phyloP scores from a whole-genome alignment of 2,113 vertebrate genomes.

The Cyanocitta stelleri region DNA sequence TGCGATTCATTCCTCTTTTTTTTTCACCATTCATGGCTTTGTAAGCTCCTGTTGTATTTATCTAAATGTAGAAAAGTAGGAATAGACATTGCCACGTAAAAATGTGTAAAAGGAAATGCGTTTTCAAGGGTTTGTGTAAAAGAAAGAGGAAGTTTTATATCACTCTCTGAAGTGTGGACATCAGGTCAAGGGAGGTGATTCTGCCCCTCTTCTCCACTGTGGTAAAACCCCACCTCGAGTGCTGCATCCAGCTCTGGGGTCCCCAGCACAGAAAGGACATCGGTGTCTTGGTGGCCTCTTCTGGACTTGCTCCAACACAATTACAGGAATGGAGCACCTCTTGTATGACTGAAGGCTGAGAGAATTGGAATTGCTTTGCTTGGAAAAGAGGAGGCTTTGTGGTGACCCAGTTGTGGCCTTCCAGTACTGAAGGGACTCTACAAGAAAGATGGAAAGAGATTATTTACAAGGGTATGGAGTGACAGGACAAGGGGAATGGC shows the following conservation, averaged over 20 bases:
- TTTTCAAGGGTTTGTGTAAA: not conserved
- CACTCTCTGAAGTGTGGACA: not conserved
- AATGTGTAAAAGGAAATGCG: not conserved
- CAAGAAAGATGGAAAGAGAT: not conserved
- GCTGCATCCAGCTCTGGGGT: not conserved
- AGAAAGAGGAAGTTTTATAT: not conserved
- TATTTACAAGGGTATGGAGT: not conserved
- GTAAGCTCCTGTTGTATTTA: not conserved
- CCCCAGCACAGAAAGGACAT: not conserved
- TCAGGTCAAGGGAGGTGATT: fast-evolving
- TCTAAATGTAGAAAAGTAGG: not conserved
- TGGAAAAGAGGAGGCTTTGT: not conserved
- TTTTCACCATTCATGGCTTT: not conserved
- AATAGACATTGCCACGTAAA: not conserved
- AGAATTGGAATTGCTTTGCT: not conserved
- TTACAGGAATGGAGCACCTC: not conserved
- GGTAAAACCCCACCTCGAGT: not conserved
- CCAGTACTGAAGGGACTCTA: not conserved
- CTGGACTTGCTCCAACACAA: not conserved
- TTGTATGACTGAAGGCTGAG: not conserved
- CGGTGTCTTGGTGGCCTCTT: not conserved
- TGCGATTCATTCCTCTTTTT: not conserved
- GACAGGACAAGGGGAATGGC: not conserved
- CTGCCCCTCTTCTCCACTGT: not conserved
- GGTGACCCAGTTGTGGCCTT: not conserved